These are phyloP conservation scores for Ceratina australensis DNA, from an alignment of 1,140 invertebrate species.

Conservation along the genomic window DNA sequence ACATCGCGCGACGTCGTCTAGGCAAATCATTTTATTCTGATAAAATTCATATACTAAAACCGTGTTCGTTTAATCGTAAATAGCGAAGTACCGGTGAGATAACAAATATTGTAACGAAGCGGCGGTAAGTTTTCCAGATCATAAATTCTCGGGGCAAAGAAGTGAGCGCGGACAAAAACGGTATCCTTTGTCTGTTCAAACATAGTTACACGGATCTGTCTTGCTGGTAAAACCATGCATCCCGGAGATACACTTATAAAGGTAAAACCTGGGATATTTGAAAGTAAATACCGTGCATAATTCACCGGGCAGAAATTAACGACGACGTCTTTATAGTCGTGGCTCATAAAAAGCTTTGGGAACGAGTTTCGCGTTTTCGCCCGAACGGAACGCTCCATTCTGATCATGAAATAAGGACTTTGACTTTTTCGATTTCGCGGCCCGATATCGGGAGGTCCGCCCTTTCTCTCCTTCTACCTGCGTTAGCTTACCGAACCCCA, in stretches of 20 bases:
- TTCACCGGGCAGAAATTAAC: slow-evolving; percentile 12
- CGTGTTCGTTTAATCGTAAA: too few relatives aligned
- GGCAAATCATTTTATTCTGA: too few relatives aligned
- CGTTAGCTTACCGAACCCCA: slow-evolving; percentile 65
- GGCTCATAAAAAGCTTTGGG: slow-evolving; percentile 32
- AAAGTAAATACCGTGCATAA: background rate
- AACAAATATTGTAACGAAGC: too few relatives aligned
- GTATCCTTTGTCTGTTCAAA: background rate
- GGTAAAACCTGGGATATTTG: background rate
- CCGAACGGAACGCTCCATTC: slow-evolving; percentile 17
- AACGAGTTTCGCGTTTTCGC: slow-evolving; percentile 26
- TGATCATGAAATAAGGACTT: slow-evolving; percentile 39
- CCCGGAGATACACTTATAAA: background rate
- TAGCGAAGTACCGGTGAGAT: too few relatives aligned
- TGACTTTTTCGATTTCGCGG: slow-evolving; percentile 52
- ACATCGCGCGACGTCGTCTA: too few relatives aligned
- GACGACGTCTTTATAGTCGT: slow-evolving; percentile 24
- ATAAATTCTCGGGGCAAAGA: background rate
- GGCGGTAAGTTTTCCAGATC: too few relatives aligned
- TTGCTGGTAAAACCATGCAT: background rate
- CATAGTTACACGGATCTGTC: background rate
- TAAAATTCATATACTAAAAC: too few relatives aligned
- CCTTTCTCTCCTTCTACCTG: slow-evolving; percentile 1
- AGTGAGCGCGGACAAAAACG: background rate
- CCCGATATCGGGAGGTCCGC: slow-evolving; percentile 21